Percentiles rank a stretch among this genome's conserved stretches.
Conservation (phyloP, 1,140 invertebrate genomes). For the Polypedilum pembai region DNA sequence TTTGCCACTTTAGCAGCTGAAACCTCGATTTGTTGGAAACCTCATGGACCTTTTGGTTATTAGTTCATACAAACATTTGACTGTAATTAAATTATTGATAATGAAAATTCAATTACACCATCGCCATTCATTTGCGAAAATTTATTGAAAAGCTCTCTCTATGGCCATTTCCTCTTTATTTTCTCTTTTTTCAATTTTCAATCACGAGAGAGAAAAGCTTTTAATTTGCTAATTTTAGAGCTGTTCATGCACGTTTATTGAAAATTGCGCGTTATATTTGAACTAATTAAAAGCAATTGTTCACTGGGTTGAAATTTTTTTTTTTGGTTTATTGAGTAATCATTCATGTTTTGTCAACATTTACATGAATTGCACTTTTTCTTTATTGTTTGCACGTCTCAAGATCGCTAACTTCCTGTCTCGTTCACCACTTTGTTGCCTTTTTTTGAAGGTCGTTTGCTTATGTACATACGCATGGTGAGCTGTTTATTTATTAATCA, state of each 20-base stretch:
- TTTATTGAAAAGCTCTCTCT: neutral
- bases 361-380: neutral
- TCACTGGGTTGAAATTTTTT: neutral
- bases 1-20: neutral
- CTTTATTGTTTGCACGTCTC: too few relatives aligned
- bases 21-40: neutral
- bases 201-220: neutral
- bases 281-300: neutral
- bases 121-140: neutral
- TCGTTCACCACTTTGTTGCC: neutral
- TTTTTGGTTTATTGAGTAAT: neutral
- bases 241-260: neutral
- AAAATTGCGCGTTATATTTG: neutral
- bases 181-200: neutral
- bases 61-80: constrained; percentile 18
- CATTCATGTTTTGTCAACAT: neutral
- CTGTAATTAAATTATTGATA: constrained; percentile 14
- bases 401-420: constrained; percentile 9
- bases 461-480: neutral
- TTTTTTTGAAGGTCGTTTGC: constrained; percentile 3
- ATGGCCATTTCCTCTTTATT: neutral
- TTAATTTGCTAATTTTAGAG: neutral
- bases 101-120: constrained; percentile 7
- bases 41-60: neutral
- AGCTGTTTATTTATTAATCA: neutral